Evolutionary conservation across 35 echinoderm and acorn worm genomes (phyloP).

Genomic region (Amphiura filiformis): DNA sequence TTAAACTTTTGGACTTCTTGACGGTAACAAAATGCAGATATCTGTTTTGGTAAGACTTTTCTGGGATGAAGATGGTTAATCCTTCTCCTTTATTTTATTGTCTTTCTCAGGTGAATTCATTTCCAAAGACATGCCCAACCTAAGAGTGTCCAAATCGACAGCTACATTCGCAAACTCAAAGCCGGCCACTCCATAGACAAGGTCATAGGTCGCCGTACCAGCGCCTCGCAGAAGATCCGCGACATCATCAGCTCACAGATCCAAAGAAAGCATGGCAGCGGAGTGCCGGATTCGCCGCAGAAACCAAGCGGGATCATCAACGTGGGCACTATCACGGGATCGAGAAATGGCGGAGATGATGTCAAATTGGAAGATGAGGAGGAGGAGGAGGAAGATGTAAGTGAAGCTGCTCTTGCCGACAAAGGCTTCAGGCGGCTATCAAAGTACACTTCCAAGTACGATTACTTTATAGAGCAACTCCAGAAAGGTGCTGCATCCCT

Average conservation of each 20-base stretch:
- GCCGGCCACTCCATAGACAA: slow-evolving; percentile 84
- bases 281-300: background rate
- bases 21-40: no score
- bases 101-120: slow-evolving; percentile 71
- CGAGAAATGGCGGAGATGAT: slow-evolving; percentile 21
- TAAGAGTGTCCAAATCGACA: slow-evolving; percentile 91
- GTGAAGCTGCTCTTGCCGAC: background rate
- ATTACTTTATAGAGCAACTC: slow-evolving; percentile 53
- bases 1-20: no score
- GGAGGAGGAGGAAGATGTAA: background rate
- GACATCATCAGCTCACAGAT: slow-evolving; percentile 78
- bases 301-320: slow-evolving; percentile 14
- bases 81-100: no score
- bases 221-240: slow-evolving; percentile 61
- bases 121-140: slow-evolving; percentile 72
- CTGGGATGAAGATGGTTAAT: no score
- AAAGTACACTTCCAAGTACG: slow-evolving; percentile 46
- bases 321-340: background rate
- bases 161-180: slow-evolving; percentile 92
- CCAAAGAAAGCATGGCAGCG: slow-evolving; percentile 50
- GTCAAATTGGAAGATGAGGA: background rate
- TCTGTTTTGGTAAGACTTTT: no score
- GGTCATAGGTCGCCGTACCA: slow-evolving; percentile 68
- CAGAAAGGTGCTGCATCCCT: slow-evolving; percentile 34
- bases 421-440: slow-evolving; percentile 11